Percentiles rank a stretch among this genome's conserved stretches.
Evolutionary conservation across 2,797 vertebrate species (phyloP).

Genomic region (Thaleichthys pacificus): DNA sequence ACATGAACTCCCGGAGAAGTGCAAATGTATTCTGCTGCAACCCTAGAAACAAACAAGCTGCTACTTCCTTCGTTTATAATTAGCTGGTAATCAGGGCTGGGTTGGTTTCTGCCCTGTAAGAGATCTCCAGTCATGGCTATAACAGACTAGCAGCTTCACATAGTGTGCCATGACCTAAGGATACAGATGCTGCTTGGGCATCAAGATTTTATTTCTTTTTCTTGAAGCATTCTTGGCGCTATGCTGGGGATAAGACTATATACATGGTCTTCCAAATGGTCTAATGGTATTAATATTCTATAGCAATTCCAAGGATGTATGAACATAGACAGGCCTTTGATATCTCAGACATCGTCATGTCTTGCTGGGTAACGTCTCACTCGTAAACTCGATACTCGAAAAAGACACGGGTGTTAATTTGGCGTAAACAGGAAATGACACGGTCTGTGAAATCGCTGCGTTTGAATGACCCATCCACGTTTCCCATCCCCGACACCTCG

Average conservation of each 20-base stretch:
- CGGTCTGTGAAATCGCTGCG: slow-evolving; percentile 38
- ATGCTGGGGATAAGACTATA: not conserved
- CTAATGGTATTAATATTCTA: not conserved
- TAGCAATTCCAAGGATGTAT: not conserved
- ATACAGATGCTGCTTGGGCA: slow-evolving; percentile 41
- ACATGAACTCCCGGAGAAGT: slow-evolving; percentile 72
- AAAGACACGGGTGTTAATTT: not conserved
- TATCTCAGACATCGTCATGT: not conserved
- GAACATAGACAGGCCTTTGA: not conserved
- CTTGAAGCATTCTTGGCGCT: not conserved
- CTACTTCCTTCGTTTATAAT: slow-evolving; percentile 80
- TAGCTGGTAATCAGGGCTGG: slow-evolving; percentile 79
- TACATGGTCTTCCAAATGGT: too few species aligned
- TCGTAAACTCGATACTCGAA: not conserved
- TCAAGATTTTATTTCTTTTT: slow-evolving; percentile 1
- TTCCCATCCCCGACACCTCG: slow-evolving; percentile 53
- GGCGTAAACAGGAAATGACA: slow-evolving; percentile 4
- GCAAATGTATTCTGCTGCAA: slow-evolving; percentile 82
- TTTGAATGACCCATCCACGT: slow-evolving; percentile 40
- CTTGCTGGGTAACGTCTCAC: not conserved
- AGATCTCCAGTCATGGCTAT: slow-evolving; percentile 42
- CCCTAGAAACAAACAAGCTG: slow-evolving; percentile 79
- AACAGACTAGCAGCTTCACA: slow-evolving; percentile 62
- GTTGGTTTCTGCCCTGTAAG: slow-evolving; percentile 60
- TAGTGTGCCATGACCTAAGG: not conserved